Conservation (phyloP, 1,140 invertebrate species). For the Drosophila pachea region DNA sequence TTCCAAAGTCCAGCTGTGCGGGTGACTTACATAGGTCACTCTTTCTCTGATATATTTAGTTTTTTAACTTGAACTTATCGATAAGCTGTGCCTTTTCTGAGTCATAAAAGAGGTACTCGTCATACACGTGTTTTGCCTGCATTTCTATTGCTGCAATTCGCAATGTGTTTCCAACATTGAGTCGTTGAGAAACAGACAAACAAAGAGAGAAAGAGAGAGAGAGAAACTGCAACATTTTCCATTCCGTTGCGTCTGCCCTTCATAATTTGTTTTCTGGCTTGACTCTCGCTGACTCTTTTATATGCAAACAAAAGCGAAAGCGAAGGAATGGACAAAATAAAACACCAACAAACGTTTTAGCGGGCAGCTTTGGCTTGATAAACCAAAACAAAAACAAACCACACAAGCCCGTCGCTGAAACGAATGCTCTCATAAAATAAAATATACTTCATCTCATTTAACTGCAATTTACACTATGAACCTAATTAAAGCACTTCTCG, state of each 20-base stretch:
- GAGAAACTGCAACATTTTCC: conserved; percentile 12
- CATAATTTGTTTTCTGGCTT: neutral
- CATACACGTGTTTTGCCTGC: conserved; percentile 30
- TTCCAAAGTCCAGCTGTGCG: conserved; percentile 32
- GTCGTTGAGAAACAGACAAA: neutral
- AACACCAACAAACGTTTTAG: conserved; percentile 14
- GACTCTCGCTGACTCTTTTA: conserved; percentile 2
- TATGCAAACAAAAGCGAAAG: conserved; percentile 47
- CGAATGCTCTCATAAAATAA: conserved; percentile 5
- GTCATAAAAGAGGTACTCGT: conserved; percentile 23
- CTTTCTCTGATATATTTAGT: neutral
- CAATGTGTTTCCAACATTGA: neutral
- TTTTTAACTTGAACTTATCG: conserved; percentile 19
- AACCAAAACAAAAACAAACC: conserved; percentile 21
- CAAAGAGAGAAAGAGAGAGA: neutral
- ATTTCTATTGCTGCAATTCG: conserved; percentile 9
- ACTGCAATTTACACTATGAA: conserved; percentile 9
- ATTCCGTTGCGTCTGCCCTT: conserved; percentile 2
- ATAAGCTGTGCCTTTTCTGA: conserved; percentile 1
- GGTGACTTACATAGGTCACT: conserved; percentile 19
- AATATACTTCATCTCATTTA: neutral
- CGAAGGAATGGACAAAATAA: conserved; percentile 36
- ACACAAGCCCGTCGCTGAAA: conserved; percentile 3
- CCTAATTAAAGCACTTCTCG: conserved; percentile 26
- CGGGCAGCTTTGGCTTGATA: conserved; percentile 7